A percentile compares a stretch with the other conserved stretches of the same genome.
Conservation (phyloP, 1,140 invertebrate species). For the Batillaria attramentaria region DNA sequence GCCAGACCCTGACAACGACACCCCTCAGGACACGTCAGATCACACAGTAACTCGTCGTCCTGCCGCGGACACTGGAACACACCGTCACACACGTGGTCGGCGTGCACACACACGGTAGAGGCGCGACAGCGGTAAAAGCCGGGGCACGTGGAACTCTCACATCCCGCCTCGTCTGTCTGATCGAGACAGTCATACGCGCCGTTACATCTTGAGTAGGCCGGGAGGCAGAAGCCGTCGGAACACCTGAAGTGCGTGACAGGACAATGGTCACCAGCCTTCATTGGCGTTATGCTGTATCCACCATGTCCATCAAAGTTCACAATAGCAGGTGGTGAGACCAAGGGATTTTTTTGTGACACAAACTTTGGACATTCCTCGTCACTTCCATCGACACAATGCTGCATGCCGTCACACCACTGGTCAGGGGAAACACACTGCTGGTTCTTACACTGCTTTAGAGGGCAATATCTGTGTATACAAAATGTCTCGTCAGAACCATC, state of each 20-base stretch:
- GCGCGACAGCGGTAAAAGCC: slow-evolving; percentile 29
- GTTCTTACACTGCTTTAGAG: no score
- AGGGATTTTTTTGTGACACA: no score
- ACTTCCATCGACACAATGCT: no score
- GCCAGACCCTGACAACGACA: slow-evolving; percentile 19
- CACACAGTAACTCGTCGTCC: slow-evolving; percentile 35
- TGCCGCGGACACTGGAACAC: slow-evolving; percentile 25
- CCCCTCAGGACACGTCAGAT: slow-evolving; percentile 40
- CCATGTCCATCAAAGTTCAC: background rate
- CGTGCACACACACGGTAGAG: slow-evolving; percentile 19
- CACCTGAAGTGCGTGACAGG: slow-evolving; percentile 3
- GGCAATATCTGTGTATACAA: no score
- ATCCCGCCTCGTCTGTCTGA: background rate
- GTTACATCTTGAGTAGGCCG: background rate
- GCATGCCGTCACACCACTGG: no score
- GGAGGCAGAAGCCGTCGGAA: background rate
- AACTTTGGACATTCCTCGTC: no score
- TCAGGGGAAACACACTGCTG: no score
- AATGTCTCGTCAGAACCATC: no score
- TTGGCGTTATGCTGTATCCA: background rate
- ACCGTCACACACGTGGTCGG: slow-evolving; percentile 19
- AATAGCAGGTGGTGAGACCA: slow-evolving; percentile 20
- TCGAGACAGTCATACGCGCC: slow-evolving; percentile 15
- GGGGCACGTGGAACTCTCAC: slow-evolving; percentile 24
- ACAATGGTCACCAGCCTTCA: background rate